Percentiles rank a stretch among this genome's conserved stretches.
Conservation (phyloP, 2,888 invertebrate species). For the Epicampocera succincta region DNA sequence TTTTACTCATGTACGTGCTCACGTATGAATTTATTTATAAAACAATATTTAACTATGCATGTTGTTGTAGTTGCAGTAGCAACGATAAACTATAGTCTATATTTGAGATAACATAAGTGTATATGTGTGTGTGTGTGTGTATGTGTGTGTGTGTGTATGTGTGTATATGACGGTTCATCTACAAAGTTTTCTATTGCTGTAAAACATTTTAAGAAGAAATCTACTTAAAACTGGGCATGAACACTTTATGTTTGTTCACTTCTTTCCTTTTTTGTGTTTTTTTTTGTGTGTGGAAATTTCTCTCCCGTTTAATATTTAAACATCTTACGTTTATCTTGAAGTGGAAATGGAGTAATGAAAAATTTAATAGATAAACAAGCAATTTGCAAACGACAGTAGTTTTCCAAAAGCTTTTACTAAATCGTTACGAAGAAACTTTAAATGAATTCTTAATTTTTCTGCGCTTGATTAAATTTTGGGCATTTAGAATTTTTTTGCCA, state of each 20-base stretch:
- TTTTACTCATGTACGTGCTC: background rate
- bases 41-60: background rate
- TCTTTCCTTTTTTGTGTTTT: background rate
- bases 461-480: no score
- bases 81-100: constrained; percentile 1
- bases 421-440: background rate
- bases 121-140: no score
- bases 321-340: constrained; percentile 30
- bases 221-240: constrained; percentile 50
- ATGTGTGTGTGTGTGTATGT: no score
- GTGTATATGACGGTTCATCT: no score
- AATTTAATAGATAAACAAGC: background rate
- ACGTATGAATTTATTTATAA: background rate
- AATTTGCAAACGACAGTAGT: background rate
- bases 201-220: constrained; percentile 10
- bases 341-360: background rate
- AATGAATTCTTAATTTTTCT: background rate
- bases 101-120: no score
- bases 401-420: background rate
- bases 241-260: background rate
- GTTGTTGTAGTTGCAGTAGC: background rate
- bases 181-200: background rate
- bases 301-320: constrained; percentile 49
- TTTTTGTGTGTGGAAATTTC: constrained; percentile 7
- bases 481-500: no score